phyloP scores from a whole-genome alignment of 2,113 vertebrate genomes.

The Tupaia tana region DNA sequence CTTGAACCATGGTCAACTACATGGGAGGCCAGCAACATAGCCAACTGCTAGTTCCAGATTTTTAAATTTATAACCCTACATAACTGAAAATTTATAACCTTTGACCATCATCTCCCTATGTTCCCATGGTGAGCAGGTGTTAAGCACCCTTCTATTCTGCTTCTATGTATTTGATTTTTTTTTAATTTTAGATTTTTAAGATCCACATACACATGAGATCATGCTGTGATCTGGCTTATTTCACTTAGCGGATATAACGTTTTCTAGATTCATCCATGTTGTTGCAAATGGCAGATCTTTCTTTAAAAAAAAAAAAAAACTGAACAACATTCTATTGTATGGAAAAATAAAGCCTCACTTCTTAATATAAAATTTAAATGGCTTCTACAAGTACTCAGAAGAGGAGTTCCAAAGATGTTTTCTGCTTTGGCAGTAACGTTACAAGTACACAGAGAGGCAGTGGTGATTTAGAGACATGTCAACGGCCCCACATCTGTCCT shows the following conservation, averaged over 20 bases:
- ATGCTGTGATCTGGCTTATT: background rate
- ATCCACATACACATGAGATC: background rate
- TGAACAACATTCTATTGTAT: background rate
- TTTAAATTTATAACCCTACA: background rate
- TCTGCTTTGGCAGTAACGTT: background rate
- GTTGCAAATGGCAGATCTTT: background rate
- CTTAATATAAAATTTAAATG: slow-evolving; percentile 30
- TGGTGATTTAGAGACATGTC: background rate
- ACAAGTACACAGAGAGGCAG: background rate
- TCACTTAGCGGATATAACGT: background rate
- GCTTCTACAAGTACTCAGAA: background rate
- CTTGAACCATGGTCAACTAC: no score
- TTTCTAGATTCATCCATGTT: no score
- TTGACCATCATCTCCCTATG: no score
- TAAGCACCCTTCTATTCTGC: no score
- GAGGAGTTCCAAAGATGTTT: background rate
- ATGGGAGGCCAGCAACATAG: no score
- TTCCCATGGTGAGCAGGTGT: no score
- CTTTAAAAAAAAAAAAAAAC: no score
- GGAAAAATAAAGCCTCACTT: background rate
- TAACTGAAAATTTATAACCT: background rate
- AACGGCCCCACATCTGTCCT: background rate
- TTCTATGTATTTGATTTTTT: background rate
- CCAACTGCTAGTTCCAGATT: no score
- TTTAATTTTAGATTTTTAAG: no score